Conservation (phyloP, 2,797 vertebrate species). For the Brachyalestes nurse region DNA sequence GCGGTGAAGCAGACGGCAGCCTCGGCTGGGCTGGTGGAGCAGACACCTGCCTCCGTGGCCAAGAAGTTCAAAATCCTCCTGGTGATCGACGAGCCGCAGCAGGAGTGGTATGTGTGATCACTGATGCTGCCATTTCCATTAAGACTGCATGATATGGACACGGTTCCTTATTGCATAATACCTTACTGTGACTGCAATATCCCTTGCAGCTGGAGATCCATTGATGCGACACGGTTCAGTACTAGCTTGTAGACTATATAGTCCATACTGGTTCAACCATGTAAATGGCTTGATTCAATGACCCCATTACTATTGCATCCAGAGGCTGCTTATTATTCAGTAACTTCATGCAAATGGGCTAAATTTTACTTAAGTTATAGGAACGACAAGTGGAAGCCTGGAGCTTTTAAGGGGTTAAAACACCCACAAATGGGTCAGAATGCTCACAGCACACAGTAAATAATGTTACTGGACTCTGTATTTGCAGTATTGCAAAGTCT, state of each 20-base stretch:
- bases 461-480: too few species aligned
- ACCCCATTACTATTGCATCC: not conserved
- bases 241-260: not conserved
- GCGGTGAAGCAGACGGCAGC: constrained; percentile 97
- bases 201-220: too few species aligned
- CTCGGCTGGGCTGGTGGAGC: constrained; percentile 91
- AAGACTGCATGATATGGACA: not conserved
- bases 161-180: not conserved
- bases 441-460: not conserved
- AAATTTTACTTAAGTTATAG: not conserved
- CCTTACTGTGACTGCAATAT: not conserved
- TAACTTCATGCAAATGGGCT: not conserved
- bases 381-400: not conserved
- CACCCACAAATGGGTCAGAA: not conserved
- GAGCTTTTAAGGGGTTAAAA: not conserved
- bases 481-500: too few species aligned
- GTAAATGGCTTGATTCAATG: not conserved
- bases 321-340: not conserved
- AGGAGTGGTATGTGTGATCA: constrained; percentile 89
- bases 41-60: constrained; percentile 78
- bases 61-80: constrained; percentile 93
- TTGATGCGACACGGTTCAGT: too few species aligned
- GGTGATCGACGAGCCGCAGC: constrained; percentile 90
- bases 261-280: not conserved
- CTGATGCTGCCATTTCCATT: not conserved